phyloP scores from a whole-genome alignment of 1,140 invertebrate species.

The Ostrea denselamellosa region DNA sequence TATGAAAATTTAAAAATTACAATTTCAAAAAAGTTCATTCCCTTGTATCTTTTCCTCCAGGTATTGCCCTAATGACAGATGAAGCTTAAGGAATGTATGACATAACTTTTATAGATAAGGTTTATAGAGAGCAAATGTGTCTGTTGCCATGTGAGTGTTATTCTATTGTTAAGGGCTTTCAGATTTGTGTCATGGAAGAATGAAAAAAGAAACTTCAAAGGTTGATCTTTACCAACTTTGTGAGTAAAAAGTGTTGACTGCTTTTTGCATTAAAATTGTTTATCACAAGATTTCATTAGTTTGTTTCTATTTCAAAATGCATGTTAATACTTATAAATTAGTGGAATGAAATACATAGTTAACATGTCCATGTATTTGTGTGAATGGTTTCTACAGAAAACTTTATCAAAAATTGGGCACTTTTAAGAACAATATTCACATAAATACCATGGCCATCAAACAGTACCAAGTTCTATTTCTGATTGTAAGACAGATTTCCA shows the following conservation, averaged over 20 bases:
- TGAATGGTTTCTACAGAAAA: neutral
- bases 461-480: too few species aligned
- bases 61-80: neutral
- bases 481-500: too few species aligned
- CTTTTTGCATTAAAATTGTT: slow-evolving; percentile 36
- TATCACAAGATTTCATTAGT: neutral
- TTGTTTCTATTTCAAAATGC: neutral
- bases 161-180: slow-evolving; percentile 37
- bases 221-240: slow-evolving; percentile 30
- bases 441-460: too few species aligned
- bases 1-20: neutral
- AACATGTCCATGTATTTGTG: neutral
- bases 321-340: neutral
- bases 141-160: slow-evolving; percentile 22
- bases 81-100: neutral
- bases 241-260: slow-evolving; percentile 22
- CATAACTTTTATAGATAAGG: neutral
- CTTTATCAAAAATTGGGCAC: too few species aligned
- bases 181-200: slow-evolving; percentile 26
- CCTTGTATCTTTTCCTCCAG: neutral
- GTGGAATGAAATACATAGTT: neutral
- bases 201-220: slow-evolving; percentile 2
- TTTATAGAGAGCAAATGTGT: slow-evolving; percentile 5
- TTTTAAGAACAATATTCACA: too few species aligned
- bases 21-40: neutral